Conservation (phyloP, 2,113 vertebrate genomes). For the Drymodes brunneopygia region DNA sequence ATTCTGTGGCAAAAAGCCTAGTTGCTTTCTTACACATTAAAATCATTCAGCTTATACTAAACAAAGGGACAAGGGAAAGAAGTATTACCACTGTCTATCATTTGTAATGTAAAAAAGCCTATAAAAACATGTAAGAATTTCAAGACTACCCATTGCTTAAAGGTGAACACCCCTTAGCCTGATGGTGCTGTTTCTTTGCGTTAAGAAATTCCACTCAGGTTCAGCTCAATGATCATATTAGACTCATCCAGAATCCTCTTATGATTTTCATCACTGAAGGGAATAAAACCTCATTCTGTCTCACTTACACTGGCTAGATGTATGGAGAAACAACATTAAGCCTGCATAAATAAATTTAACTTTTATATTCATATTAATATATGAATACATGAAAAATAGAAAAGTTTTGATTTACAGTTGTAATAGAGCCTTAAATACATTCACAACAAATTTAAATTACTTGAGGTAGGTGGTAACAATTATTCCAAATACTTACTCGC, state of each 20-base stretch:
- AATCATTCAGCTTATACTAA: neutral
- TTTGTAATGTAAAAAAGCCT: neutral
- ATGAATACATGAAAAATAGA: neutral
- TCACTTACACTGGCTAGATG: neutral
- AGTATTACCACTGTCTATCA: neutral
- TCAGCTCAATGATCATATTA: neutral
- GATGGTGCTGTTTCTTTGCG: neutral
- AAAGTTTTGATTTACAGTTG: neutral
- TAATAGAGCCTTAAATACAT: neutral
- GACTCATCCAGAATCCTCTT: neutral
- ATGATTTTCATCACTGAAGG: neutral
- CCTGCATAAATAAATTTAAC: neutral
- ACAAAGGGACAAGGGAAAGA: neutral
- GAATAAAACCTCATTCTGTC: neutral
- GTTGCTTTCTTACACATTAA: neutral
- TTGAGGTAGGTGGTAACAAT: neutral
- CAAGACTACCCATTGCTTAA: neutral
- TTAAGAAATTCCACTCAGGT: neutral
- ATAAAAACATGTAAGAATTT: neutral
- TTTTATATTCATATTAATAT: neutral
- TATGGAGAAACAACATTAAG: neutral
- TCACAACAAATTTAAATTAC: neutral
- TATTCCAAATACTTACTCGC: neutral
- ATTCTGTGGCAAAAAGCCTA: neutral
- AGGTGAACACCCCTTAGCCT: neutral